Evolutionary conservation across 2,113 vertebrate species (phyloP).

Genomic region (Nesoenas mayeri): DNA sequence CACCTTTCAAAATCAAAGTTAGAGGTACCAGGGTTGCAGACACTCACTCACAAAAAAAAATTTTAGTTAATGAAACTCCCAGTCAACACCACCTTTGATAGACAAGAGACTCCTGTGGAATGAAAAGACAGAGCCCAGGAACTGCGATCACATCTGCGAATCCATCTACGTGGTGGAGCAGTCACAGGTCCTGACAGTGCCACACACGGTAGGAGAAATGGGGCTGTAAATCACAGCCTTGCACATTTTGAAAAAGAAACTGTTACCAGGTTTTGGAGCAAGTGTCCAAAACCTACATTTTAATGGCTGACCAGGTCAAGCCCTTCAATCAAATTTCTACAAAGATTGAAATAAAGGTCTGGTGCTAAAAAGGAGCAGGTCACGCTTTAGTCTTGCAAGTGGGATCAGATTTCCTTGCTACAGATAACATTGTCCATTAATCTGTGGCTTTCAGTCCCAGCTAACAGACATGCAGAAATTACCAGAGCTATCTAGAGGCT

Average conservation of each 20-base stretch:
- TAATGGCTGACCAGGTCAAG: background rate
- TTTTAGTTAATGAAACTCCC: background rate
- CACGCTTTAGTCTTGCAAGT: background rate
- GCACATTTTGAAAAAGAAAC: background rate
- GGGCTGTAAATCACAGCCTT: background rate
- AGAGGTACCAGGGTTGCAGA: background rate
- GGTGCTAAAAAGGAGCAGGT: background rate
- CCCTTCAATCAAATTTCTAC: background rate
- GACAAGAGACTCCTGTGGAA: background rate
- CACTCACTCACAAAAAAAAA: background rate
- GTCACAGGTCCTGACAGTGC: background rate
- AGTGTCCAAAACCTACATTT: background rate
- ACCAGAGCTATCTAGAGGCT: background rate
- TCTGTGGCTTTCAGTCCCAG: background rate
- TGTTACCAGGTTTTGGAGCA: background rate
- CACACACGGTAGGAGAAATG: background rate
- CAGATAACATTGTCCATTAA: background rate
- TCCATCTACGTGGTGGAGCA: accelerated
- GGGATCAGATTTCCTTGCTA: background rate
- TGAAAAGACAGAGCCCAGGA: background rate
- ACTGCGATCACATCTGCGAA: background rate
- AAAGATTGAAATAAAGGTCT: background rate
- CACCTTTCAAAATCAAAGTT: background rate
- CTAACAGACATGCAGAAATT: background rate
- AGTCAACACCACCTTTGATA: background rate